Percentiles rank a stretch among this genome's conserved stretches.
These are phyloP conservation scores for Sebastes hubbsi DNA, from an alignment of 2,797 vertebrate genomes.

Conservation along the genomic window DNA sequence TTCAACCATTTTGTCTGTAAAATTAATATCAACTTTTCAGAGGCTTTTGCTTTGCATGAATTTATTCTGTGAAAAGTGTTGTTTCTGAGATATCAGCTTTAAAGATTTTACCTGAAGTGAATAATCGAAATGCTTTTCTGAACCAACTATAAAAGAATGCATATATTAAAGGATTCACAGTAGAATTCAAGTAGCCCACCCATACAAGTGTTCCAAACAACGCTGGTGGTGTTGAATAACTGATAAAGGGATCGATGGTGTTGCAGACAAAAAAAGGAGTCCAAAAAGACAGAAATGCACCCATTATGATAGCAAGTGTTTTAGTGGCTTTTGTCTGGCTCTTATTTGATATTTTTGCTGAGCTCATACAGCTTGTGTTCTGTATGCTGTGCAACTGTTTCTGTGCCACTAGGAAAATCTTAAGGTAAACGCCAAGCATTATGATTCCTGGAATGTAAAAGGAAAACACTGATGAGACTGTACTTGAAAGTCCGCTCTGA, in stretches of 20 bases:
- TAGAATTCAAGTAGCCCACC: conserved; percentile 68
- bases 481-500: conserved; percentile 23
- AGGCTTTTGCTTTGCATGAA: not conserved
- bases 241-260: conserved; percentile 50
- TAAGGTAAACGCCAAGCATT: conserved; percentile 45
- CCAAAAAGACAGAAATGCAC: conserved; percentile 54
- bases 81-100: conserved; percentile 20
- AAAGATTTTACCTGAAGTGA: conserved; percentile 41
- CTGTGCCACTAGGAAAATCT: conserved; percentile 39
- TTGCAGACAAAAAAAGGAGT: conserved; percentile 66
- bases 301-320: conserved; percentile 52
- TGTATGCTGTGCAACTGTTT: conserved; percentile 26
- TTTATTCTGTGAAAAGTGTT: conserved; percentile 27
- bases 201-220: conserved; percentile 55
- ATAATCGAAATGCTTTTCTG: conserved; percentile 59
- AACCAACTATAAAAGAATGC: conserved; percentile 73
- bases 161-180: conserved; percentile 67
- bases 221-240: conserved; percentile 39
- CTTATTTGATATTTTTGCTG: not conserved
- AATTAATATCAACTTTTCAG: too few relatives aligned
- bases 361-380: not conserved
- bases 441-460: conserved; percentile 51
- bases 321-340: conserved; percentile 46
- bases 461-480: conserved; percentile 15
- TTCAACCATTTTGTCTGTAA: not conserved